phyloP scores from a whole-genome alignment of 2,888 invertebrate species.

The Gortyna flavago region DNA sequence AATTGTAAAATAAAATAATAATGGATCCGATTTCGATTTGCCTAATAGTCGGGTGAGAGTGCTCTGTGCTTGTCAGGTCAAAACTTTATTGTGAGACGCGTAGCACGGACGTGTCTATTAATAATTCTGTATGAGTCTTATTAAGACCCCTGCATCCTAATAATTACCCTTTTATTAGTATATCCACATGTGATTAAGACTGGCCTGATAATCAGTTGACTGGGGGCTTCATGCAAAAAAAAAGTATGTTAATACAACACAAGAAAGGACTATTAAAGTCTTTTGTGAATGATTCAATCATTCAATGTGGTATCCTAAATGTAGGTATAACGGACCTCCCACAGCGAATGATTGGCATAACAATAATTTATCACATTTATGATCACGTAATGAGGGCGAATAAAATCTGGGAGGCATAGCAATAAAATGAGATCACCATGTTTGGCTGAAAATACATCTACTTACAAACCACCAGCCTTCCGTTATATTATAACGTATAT shows the following conservation, averaged over 20 bases:
- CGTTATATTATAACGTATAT: conserved; percentile 33
- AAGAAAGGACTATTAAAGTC: conserved; percentile 40
- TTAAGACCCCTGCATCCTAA: background rate
- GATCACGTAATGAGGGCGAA: conserved; percentile 60
- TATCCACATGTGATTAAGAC: background rate
- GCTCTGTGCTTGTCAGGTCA: background rate
- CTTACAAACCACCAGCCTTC: conserved; percentile 23
- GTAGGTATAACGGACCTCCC: conserved; percentile 57
- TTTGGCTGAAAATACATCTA: conserved; percentile 30
- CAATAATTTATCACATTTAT: conserved; percentile 58
- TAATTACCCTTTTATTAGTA: background rate
- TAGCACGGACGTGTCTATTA: background rate
- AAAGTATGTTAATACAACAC: conserved; percentile 22
- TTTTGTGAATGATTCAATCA: conserved; percentile 37
- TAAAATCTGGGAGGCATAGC: conserved; percentile 60
- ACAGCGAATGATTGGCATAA: conserved; percentile 59
- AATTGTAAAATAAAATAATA: background rate
- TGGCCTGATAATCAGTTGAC: background rate
- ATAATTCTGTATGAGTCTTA: background rate
- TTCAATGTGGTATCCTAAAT: conserved; percentile 44
- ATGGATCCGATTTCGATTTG: background rate
- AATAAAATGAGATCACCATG: conserved; percentile 52
- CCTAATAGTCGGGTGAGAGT: background rate
- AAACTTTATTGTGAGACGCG: background rate
- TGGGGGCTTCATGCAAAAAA: background rate